Evolutionary conservation across 2,888 invertebrate genomes (phyloP).

Genomic region (Aplocera efformata): DNA sequence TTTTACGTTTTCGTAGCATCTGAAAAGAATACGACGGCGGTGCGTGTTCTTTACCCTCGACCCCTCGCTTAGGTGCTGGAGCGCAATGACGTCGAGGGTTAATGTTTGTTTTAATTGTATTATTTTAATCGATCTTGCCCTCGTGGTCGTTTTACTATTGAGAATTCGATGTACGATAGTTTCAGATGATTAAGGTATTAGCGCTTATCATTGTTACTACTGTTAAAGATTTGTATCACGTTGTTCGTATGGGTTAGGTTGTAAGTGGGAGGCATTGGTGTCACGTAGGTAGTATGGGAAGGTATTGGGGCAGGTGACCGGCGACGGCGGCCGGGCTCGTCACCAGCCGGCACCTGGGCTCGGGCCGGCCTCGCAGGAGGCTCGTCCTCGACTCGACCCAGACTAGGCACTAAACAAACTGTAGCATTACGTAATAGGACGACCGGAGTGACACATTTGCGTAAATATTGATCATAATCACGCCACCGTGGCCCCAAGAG

Average conservation of each 20-base stretch:
- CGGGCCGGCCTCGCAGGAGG: conserved; percentile 2
- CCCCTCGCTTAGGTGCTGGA: conserved; percentile 37
- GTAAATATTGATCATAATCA: conserved; percentile 74
- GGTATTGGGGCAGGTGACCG: conserved; percentile 6
- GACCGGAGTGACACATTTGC: conserved; percentile 59
- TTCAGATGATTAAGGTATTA: conserved; percentile 11
- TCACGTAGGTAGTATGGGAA: background rate
- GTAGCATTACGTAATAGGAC: conserved; percentile 61
- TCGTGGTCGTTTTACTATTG: conserved; percentile 14
- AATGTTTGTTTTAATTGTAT: conserved; percentile 46
- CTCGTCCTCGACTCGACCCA: conserved; percentile 13
- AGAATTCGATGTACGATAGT: conserved; percentile 8
- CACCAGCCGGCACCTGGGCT: conserved; percentile 14
- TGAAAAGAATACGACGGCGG: conserved; percentile 37
- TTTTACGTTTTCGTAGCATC: conserved; percentile 50
- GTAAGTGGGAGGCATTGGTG: conserved; percentile 18
- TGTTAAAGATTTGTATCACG: conserved; percentile 4
- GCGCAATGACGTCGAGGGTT: conserved; percentile 38
- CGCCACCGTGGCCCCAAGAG: conserved; percentile 54
- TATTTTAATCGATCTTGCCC: conserved; percentile 35
- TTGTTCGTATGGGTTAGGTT: too few species aligned
- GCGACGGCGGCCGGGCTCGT: conserved; percentile 11
- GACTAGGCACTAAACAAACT: conserved; percentile 41
- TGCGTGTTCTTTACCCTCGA: conserved; percentile 45
- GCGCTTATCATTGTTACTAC: conserved; percentile 11